Evolutionary conservation across 2,888 invertebrate species (phyloP), one percentile per base, ranked within the genome.

Genomic region (Amorpha juglandis): DNA sequence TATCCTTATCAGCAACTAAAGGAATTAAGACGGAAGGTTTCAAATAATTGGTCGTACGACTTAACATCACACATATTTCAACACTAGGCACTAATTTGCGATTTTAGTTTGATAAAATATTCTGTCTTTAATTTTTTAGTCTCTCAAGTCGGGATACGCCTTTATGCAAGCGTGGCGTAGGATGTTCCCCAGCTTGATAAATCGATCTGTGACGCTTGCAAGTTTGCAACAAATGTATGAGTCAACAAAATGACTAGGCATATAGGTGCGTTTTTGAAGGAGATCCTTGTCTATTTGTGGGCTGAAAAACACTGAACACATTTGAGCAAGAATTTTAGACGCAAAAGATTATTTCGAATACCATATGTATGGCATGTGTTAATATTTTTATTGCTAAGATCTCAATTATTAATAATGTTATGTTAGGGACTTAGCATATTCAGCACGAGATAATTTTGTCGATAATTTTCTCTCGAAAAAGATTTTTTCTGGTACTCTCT

Each of bases 161-260:
- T 12, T 52, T 38, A 14, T 42, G 42, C 19, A 58, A 58, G 19
- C 16, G 8, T 38, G 4, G 42, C 19, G 42, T 19, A 58, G 38
- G 58, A 58, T 50, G 50, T 50, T 19, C 50, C 7, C 7, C 38
- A 38, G 38, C 8, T 50, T 50, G 50, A 50, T 50, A 19, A 50
- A 50, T 50, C 8, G 50, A 19, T 16, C 12, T 19, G 42, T 42
- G 38, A 16, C n/a, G 42, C 50, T 50, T 16, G 42, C 58, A 19
- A 19, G 12, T 58, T n/a, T 58, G 38, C 19, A 12, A 58, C 38
- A 38, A 55, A n/a, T 33, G n/a, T 33, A 21, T 55, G 42, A 58
- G 38, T 42, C 19, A 58, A 42, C 12, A 11, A 33, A 6, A 19
- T 12, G 19, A 12, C 42, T 6, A 19, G 11, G 7, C 7, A 16